Base-by-base conservation (phyloP, 1,140 invertebrate species). In the Danaus plexippus region DNA sequence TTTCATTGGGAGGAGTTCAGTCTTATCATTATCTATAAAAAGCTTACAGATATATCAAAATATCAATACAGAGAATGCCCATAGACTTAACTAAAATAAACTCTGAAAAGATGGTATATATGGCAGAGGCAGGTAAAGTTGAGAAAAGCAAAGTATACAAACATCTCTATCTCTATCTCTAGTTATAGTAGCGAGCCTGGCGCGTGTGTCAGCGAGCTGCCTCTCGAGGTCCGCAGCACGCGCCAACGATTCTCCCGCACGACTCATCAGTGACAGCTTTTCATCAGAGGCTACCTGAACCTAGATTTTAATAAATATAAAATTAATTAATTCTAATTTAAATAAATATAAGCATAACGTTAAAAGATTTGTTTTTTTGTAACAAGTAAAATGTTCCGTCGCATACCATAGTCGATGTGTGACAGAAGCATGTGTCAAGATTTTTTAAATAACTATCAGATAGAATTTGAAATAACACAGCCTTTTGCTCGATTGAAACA, bases 151-250 rank as follows among this genome's bases (percentile, higher is more conserved):
- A 43, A 18, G 32, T 13, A 40, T 59, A 71, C 79, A 65, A 59
- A 88, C 87, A 53, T 88, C 87, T 59, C 85, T 64, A 56, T 88
- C 87, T 10, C 85, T 54, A 55, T 88, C 87, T 0, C 85, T 59
- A 9, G 74, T 60, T 9, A 88, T 68, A 63, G 84, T 75, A 32
- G 73, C 68, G 52, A 73, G 57, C 6, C 74, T 56, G 0, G 72
- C 64, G n/a, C 83, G 69, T 2, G 75, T 64, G 46, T 88, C 87
- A 18, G 77, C 69, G 60, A 82, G 70, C 54, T 80, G 77, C 9
- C 86, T 57, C 64, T 88, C 86, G 2, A 81, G 63, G 9, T 86
- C 81, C 1, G 76, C 67, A 2, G 76, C 77, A 5, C 82, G 73
- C 6, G 78, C 72, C 42, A 86, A 63, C 10, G 87, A 80, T 54